Percentiles rank a stretch among this genome's conserved stretches.
phyloP scores from a whole-genome alignment of 2,113 vertebrate species.

The Aix galericulata region DNA sequence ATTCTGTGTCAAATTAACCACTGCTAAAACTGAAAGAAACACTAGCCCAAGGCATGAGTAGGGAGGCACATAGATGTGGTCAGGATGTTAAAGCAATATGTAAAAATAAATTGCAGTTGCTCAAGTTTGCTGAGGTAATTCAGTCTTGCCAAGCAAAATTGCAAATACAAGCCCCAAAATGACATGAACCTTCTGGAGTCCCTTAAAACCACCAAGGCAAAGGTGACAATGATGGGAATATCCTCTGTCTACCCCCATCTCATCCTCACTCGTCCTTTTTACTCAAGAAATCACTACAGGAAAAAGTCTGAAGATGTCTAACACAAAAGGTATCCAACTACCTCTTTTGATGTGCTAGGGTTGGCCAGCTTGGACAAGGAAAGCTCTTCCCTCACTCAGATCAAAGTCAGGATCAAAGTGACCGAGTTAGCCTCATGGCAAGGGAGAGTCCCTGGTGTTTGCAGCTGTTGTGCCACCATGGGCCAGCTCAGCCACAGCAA shows the following conservation, averaged over 20 bases:
- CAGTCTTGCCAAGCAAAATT: not conserved
- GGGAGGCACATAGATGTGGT: not conserved
- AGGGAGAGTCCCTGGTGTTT: not conserved
- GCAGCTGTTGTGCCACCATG: not conserved
- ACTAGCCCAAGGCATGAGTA: not conserved
- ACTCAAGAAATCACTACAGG: not conserved
- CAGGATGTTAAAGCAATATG: not conserved
- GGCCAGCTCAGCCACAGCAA: not conserved
- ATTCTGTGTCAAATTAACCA: not conserved
- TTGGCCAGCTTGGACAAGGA: not conserved
- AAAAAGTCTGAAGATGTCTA: not conserved
- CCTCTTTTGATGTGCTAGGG: rapidly evolving
- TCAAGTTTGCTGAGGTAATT: not conserved
- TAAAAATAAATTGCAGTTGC: not conserved
- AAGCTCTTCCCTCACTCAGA: not conserved
- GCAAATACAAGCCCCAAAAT: not conserved
- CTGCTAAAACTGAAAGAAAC: not conserved
- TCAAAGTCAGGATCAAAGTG: not conserved
- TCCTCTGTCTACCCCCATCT: not conserved
- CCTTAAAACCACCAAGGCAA: not conserved
- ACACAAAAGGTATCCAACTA: not conserved
- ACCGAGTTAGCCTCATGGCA: not conserved
- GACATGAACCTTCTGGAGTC: not conserved
- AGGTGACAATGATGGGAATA: not conserved
- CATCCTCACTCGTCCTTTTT: not conserved